These are phyloP conservation scores for Ecdyonurus torrentis DNA, from an alignment of 2,888 invertebrate genomes.

Conservation along the genomic window DNA sequence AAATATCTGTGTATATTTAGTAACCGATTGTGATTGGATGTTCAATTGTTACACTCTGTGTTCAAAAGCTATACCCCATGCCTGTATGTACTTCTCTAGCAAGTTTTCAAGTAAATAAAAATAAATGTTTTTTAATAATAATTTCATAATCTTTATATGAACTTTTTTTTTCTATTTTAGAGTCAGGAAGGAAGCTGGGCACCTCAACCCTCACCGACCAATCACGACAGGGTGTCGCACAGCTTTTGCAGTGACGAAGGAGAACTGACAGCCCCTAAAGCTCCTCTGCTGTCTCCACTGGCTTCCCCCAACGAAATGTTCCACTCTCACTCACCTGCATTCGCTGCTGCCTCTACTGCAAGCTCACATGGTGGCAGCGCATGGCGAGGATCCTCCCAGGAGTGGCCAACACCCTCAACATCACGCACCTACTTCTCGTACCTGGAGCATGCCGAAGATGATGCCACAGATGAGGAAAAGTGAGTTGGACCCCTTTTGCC, in stretches of 20 bases:
- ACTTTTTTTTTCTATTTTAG: neutral
- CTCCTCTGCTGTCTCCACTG: neutral
- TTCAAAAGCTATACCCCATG: neutral
- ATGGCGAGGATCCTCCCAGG: neutral
- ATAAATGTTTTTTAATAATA: no score
- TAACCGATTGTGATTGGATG: no score
- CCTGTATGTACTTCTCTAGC: neutral
- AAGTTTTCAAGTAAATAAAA: neutral
- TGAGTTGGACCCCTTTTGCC: no score
- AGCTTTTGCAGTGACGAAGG: neutral
- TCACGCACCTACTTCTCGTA: conserved; percentile 48
- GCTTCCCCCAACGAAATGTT: conserved; percentile 1
- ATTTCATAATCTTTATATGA: no score
- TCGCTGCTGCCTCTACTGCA: neutral
- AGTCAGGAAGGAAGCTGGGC: conserved; percentile 11
- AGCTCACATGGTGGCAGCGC: neutral
- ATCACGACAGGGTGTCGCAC: conserved; percentile 39
- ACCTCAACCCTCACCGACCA: conserved; percentile 39
- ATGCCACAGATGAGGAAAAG: conserved; percentile 44
- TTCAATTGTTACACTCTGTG: no score
- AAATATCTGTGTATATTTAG: no score
- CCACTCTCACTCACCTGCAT: neutral
- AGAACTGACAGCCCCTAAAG: no score
- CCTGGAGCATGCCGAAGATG: conserved; percentile 46
- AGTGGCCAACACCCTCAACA: neutral